A percentile compares a stretch with the other conserved stretches of the same genome.
Conservation (phyloP, 2,888 invertebrate species). For the Acanthosepion esculentum region DNA sequence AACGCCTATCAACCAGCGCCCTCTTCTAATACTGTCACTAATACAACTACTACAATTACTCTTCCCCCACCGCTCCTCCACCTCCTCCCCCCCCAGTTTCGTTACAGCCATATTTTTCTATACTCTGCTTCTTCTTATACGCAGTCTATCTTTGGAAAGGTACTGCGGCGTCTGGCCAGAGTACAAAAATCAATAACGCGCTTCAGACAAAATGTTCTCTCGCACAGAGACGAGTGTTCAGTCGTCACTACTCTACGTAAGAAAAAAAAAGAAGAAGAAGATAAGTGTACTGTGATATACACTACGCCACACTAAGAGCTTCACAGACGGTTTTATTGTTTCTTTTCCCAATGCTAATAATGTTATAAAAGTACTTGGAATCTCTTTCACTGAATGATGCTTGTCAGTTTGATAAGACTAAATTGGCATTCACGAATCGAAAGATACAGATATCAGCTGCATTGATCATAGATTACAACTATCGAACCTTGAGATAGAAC, state of each 20-base stretch:
- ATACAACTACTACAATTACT: not conserved
- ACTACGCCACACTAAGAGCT: not conserved
- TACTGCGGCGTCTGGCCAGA: not conserved
- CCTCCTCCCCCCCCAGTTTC: not conserved
- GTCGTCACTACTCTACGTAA: not conserved
- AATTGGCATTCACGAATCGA: not conserved
- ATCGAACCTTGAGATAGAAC: too few relatives aligned
- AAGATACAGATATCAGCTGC: not conserved
- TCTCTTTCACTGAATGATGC: not conserved
- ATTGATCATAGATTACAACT: too few relatives aligned
- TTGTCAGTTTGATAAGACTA: not conserved
- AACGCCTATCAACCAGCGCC: not conserved
- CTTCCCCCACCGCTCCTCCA: accelerated
- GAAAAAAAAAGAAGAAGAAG: not conserved
- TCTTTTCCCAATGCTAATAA: not conserved
- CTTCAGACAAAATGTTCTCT: not conserved
- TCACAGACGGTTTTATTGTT: not conserved
- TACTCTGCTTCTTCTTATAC: not conserved
- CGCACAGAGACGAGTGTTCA: not conserved
- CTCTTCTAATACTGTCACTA: not conserved
- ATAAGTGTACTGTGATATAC: not conserved
- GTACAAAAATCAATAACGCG: not conserved
- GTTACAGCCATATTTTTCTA: not conserved
- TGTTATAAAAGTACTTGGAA: not conserved
- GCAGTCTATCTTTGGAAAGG: not conserved